A percentile compares a stretch with the other conserved stretches of the same genome.
These are phyloP conservation scores for Macroteleia sp. DNA, from an alignment of 2,888 invertebrate species.

Conservation along the genomic window DNA sequence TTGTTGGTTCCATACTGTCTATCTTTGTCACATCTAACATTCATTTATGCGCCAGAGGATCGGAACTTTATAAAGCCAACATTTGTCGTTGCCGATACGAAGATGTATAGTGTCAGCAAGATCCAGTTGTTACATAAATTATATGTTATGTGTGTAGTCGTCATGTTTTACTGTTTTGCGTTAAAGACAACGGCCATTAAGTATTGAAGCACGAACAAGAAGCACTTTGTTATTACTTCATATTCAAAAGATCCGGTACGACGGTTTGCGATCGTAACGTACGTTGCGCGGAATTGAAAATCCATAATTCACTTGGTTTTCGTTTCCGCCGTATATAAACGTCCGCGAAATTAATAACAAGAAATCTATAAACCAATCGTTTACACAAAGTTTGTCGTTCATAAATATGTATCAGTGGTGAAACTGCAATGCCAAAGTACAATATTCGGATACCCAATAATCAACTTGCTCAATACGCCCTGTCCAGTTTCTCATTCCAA, in stretches of 20 bases:
- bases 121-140: conserved; percentile 59
- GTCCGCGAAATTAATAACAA: conserved; percentile 42
- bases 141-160: conserved; percentile 36
- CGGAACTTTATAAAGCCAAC: conserved; percentile 74
- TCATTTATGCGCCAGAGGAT: conserved; percentile 73
- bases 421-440: conserved; percentile 37
- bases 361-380: conserved; percentile 44
- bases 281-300: no score
- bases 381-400: conserved; percentile 38
- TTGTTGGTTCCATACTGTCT: conserved; percentile 63
- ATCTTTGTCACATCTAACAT: conserved; percentile 73
- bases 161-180: conserved; percentile 38
- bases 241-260: conserved; percentile 29
- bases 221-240: conserved; percentile 24
- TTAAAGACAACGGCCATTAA: conserved; percentile 27
- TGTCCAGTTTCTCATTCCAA: conserved; percentile 35
- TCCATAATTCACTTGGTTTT: conserved; percentile 25
- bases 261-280: no score
- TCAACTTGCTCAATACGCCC: conserved; percentile 38
- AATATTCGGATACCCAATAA: conserved; percentile 47
- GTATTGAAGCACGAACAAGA: conserved; percentile 12
- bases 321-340: not conserved
- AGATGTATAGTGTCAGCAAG: conserved; percentile 63
- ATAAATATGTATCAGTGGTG: conserved; percentile 31
- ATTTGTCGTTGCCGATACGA: conserved; percentile 73